A percentile compares a stretch with the other conserved stretches of the same genome.
Evolutionary conservation across 2,797 vertebrate species (phyloP).

Genomic region (Eulemur coronatus): DNA sequence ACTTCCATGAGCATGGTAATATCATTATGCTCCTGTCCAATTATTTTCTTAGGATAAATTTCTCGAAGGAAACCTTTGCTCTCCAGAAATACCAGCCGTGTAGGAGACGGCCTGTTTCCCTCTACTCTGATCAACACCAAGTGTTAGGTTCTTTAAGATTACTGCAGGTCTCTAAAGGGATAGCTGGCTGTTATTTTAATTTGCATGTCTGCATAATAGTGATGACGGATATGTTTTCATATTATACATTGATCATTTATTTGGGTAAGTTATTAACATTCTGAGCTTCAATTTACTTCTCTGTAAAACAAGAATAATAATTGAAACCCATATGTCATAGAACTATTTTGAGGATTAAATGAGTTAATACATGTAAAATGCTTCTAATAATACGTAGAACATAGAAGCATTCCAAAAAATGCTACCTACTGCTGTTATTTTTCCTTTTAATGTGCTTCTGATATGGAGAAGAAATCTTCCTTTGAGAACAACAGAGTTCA

Average conservation of each 20-base stretch:
- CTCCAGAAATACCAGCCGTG: background rate
- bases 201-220: background rate
- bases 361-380: background rate
- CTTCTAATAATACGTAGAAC: background rate
- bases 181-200: background rate
- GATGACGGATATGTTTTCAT: background rate
- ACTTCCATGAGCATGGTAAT: background rate
- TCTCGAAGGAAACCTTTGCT: background rate
- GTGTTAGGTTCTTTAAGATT: background rate
- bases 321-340: background rate
- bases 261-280: background rate
- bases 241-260: background rate
- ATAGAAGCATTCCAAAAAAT: background rate
- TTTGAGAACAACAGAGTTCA: background rate
- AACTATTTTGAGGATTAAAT: constrained; percentile 23
- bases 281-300: background rate
- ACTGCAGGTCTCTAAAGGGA: background rate
- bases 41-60: background rate
- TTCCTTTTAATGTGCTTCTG: constrained; percentile 13
- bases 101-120: background rate
- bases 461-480: background rate
- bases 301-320: background rate
- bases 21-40: background rate
- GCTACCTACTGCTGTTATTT: background rate
- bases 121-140: background rate